A percentile compares a stretch with the other conserved stretches of the same genome.
phyloP scores from a whole-genome alignment of 2,888 invertebrate genomes.

The Bhutanitis thaidina region DNA sequence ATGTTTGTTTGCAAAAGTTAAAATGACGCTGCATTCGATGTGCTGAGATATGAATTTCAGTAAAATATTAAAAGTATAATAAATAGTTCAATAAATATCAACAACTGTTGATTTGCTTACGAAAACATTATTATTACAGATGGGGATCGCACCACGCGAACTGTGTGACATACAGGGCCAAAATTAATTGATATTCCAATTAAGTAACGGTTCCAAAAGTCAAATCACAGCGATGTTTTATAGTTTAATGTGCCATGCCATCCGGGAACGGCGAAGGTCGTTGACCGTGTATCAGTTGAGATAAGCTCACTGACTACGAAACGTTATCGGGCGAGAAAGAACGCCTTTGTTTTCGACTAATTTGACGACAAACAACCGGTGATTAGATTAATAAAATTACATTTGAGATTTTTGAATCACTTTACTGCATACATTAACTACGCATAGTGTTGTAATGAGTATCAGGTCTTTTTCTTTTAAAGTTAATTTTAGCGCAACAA shows the following conservation, averaged over 20 bases:
- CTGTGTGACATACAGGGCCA: too few species aligned
- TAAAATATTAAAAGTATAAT: too few species aligned
- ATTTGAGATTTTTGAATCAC: constrained; percentile 22
- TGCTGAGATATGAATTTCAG: too few species aligned
- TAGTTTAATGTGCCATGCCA: constrained; percentile 44
- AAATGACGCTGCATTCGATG: too few species aligned
- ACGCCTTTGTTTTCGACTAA: constrained; percentile 68
- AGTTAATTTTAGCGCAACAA: too few species aligned
- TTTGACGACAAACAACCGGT: constrained; percentile 48
- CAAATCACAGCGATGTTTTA: constrained; percentile 28
- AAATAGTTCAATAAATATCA: too few species aligned
- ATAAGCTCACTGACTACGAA: constrained; percentile 59
- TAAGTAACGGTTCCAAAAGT: constrained; percentile 13
- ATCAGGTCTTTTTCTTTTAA: too few species aligned
- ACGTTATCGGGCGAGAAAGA: constrained; percentile 69
- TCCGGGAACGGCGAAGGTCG: constrained; percentile 56
- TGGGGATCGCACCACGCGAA: too few species aligned
- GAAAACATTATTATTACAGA: too few species aligned
- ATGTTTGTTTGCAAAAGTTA: too few species aligned
- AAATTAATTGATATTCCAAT: constrained; percentile 13
- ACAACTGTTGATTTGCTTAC: too few species aligned
- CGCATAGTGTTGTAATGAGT: not conserved
- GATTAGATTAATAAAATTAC: constrained; percentile 56
- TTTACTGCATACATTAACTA: not conserved
- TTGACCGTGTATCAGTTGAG: constrained; percentile 66